phyloP scores from a whole-genome alignment of 37 sponge, comb jelly and placozoan genomes.

The Beroe forskalii region DNA sequence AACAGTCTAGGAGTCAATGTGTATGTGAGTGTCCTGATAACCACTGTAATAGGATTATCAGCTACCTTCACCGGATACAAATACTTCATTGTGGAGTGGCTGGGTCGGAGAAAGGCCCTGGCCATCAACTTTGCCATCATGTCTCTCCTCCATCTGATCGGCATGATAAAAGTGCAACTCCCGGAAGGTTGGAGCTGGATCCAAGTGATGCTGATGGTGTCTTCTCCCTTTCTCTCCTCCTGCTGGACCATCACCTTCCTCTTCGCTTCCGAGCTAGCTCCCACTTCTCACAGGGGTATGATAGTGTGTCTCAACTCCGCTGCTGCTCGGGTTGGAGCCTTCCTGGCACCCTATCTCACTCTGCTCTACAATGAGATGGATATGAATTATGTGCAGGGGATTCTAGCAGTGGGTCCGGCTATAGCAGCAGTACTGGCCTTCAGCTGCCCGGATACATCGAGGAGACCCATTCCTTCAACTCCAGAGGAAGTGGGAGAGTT shows the following conservation, averaged over 20 bases:
- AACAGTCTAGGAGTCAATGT: background rate
- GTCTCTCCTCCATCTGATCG: background rate
- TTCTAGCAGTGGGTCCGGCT: background rate
- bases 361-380: constrained; percentile 6
- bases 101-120: constrained; percentile 20
- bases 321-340: constrained; percentile 4
- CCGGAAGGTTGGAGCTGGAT: background rate
- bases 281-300: constrained; percentile 21
- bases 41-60: background rate
- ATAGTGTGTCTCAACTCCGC: background rate
- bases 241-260: background rate
- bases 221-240: background rate
- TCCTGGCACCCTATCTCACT: constrained; percentile 1
- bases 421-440: background rate
- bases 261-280: background rate
- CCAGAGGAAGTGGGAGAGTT: background rate
- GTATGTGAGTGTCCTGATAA: background rate
- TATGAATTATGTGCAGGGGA: background rate
- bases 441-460: background rate
- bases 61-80: background rate
- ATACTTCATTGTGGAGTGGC: background rate
- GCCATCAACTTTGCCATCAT: background rate
- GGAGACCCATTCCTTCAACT: background rate
- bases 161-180: background rate
- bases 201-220: background rate